phyloP scores from a whole-genome alignment of 2,113 vertebrate genomes.

The Neotoma lepida region DNA sequence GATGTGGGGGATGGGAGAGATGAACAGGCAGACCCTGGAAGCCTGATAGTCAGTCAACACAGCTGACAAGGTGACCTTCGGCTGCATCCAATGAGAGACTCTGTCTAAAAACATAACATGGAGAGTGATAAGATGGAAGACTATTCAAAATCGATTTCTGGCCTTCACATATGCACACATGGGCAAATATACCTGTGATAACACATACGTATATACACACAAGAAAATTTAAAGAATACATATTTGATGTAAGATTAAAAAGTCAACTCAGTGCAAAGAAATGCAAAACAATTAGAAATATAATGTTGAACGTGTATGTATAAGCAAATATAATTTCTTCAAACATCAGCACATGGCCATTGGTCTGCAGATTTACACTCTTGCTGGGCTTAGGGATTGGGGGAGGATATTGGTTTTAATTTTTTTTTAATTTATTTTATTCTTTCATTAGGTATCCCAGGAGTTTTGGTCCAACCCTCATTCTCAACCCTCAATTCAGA shows the following conservation, averaged over 20 bases:
- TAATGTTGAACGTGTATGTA: neutral
- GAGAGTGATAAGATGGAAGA: neutral
- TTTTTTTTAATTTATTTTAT: neutral
- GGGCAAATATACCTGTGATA: too few relatives aligned
- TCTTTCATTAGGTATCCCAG: neutral
- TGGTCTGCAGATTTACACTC: neutral
- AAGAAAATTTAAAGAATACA: neutral
- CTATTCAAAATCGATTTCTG: neutral
- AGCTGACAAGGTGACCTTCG: neutral
- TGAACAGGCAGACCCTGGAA: neutral
- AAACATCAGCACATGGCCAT: neutral
- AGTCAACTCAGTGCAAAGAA: neutral
- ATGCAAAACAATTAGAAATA: neutral
- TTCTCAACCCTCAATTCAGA: neutral
- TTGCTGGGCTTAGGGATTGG: neutral
- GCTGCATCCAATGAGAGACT: neutral
- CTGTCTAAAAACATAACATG: neutral
- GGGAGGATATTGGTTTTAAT: neutral
- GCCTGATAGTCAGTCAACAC: too few relatives aligned
- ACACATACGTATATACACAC: neutral
- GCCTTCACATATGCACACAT: too few relatives aligned
- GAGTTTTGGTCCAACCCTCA: neutral
- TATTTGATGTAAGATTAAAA: neutral
- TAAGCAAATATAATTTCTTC: neutral
- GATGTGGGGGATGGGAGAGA: too few relatives aligned